A percentile compares a stretch with the other conserved stretches of the same genome.
phyloP scores from a whole-genome alignment of 2,888 invertebrate species.

The Acanthosepion lycidas region DNA sequence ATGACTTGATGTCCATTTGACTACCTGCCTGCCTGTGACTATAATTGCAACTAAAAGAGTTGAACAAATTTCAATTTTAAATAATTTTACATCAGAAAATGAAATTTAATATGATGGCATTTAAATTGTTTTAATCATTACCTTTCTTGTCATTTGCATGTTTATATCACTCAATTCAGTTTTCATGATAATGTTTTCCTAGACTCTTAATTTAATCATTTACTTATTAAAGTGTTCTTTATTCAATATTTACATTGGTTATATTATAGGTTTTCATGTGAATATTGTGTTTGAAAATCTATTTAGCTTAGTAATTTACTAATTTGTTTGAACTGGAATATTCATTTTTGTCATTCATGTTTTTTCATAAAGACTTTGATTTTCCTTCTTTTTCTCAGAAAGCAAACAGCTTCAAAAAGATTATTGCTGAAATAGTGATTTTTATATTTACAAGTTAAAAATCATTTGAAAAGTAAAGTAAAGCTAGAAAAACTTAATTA shows the following conservation, averaged over 20 bases:
- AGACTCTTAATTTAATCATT: neutral
- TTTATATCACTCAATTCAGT: neutral
- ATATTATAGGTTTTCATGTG: neutral
- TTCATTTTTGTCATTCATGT: neutral
- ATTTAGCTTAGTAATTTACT: neutral
- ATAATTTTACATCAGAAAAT: too few species aligned
- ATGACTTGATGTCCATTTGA: slow-evolving; percentile 46
- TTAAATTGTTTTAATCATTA: neutral
- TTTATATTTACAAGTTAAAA: neutral
- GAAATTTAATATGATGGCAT: too few species aligned
- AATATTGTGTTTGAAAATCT: neutral
- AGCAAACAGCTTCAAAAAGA: too few species aligned
- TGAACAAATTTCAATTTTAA: neutral
- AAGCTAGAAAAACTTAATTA: neutral
- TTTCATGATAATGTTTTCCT: neutral
- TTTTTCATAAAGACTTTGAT: neutral
- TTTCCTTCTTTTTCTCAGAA: neutral
- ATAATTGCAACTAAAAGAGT: neutral
- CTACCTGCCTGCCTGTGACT: slow-evolving; percentile 36
- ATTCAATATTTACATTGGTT: neutral
- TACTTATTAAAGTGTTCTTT: neutral
- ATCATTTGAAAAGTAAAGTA: neutral
- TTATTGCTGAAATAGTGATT: neutral
- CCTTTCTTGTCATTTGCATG: neutral
- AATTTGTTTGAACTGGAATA: neutral